phyloP scores from a whole-genome alignment of 2,113 vertebrate species.

The Misgurnus anguillicaudatus region DNA sequence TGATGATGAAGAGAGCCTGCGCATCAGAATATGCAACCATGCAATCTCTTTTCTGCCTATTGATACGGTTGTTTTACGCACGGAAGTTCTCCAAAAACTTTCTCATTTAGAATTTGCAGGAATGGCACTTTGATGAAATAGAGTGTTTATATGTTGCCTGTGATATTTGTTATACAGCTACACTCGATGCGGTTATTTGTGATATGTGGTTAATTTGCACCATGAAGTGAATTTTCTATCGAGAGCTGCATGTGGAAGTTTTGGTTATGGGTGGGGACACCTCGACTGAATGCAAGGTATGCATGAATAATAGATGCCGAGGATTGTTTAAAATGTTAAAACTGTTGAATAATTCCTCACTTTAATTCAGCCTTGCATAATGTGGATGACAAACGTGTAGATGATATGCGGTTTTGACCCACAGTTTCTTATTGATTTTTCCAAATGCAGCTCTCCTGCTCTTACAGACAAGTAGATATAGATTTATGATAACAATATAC shows the following conservation, averaged over 20 bases:
- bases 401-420: not conserved
- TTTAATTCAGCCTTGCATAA: not conserved
- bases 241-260: slow-evolving; percentile 1
- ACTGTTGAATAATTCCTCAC: not conserved
- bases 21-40: not conserved
- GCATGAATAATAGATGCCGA: not conserved
- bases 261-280: slow-evolving; percentile 27
- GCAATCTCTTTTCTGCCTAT: not conserved
- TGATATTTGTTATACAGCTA: not conserved
- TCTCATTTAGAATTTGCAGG: not conserved
- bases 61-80: too few relatives aligned
- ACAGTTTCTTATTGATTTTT: too few relatives aligned
- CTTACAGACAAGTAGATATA: not conserved
- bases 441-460: not conserved
- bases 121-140: not conserved
- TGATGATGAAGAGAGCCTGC: not conserved
- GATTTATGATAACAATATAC: not conserved
- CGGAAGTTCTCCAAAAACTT: not conserved
- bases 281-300: slow-evolving; percentile 1
- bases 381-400: not conserved
- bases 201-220: too few relatives aligned
- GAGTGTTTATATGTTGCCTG: not conserved
- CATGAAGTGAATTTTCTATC: not conserved
- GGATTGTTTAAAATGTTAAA: slow-evolving; percentile 2
- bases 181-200: too few relatives aligned